Evolutionary conservation across 2,113 vertebrate species (phyloP).

Genomic region (Butorides virescens): DNA sequence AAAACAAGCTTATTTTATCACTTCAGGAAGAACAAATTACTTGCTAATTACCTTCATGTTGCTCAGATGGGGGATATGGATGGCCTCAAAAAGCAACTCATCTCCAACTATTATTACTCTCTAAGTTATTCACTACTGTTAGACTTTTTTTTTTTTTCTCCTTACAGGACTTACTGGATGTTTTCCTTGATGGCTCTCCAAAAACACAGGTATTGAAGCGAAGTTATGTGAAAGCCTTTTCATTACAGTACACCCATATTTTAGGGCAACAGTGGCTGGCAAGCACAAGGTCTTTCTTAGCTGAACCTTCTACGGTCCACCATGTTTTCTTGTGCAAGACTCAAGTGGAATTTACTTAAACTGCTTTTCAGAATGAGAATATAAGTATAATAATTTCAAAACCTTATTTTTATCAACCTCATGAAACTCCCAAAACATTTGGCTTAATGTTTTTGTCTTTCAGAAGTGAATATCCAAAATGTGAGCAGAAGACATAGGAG

Average conservation of each 20-base stretch:
- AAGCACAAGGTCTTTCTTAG: background rate
- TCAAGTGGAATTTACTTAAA: background rate
- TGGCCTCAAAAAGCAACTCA: background rate
- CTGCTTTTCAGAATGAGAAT: background rate
- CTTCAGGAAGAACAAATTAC: conserved; percentile 12
- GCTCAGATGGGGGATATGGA: background rate
- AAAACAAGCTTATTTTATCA: background rate
- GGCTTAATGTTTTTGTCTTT: background rate
- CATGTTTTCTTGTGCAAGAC: background rate
- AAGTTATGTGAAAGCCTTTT: background rate
- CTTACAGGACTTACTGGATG: background rate
- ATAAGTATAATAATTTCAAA: background rate
- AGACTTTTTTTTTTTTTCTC: background rate
- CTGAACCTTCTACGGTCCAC: background rate
- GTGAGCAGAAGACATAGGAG: background rate
- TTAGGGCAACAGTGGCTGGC: background rate
- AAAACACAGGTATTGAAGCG: background rate
- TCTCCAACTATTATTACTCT: background rate
- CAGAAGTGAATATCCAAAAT: background rate
- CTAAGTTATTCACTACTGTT: background rate
- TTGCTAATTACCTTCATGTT: background rate
- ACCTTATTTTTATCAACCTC: background rate
- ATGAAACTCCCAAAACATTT: background rate
- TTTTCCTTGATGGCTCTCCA: background rate
- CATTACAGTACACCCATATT: background rate